phyloP scores from a whole-genome alignment of 1,140 invertebrate genomes.

The Brachionus calyciflorus region DNA sequence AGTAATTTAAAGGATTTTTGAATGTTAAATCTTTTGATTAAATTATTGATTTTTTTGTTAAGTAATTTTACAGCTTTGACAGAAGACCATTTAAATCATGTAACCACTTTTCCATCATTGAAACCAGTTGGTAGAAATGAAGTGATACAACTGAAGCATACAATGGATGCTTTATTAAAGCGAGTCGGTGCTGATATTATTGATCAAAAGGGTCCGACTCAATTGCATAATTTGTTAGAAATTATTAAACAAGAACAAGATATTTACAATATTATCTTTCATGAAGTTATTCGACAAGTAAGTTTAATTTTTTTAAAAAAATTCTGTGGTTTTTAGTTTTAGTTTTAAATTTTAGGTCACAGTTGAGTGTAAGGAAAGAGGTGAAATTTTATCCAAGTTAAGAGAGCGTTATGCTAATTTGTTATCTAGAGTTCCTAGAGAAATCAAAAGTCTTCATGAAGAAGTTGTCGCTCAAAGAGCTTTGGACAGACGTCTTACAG shows the following conservation, averaged over 20 bases:
- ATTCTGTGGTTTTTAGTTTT: not conserved
- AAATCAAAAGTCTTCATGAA: conserved; percentile 60
- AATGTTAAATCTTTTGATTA: not conserved
- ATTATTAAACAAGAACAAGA: conserved; percentile 61
- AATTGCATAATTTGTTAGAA: conserved; percentile 60
- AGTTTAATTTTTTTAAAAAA: not conserved
- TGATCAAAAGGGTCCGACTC: conserved; percentile 57
- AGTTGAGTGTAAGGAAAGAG: conserved; percentile 59
- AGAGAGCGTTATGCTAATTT: conserved; percentile 56
- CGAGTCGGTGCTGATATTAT: conserved; percentile 56
- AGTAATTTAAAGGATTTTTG: conserved; percentile 49
- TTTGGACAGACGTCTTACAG: conserved; percentile 58
- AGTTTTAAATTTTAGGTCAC: conserved; percentile 50
- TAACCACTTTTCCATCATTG: conserved; percentile 60
- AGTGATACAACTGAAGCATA: conserved; percentile 56
- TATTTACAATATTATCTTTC: conserved; percentile 60
- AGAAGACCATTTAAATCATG: conserved; percentile 59
- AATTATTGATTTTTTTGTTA: conserved; percentile 47
- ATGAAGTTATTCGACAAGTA: conserved; percentile 60
- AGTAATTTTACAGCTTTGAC: conserved; percentile 57
- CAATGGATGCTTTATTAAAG: conserved; percentile 57
- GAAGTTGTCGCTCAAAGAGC: conserved; percentile 61
- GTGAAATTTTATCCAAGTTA: conserved; percentile 56
- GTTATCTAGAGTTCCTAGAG: conserved; percentile 57
- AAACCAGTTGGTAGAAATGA: conserved; percentile 58